Percentiles rank a stretch among this genome's conserved stretches.
Evolutionary conservation across 1,140 invertebrate species (phyloP).

Genomic region (Hyles euphorbiae): DNA sequence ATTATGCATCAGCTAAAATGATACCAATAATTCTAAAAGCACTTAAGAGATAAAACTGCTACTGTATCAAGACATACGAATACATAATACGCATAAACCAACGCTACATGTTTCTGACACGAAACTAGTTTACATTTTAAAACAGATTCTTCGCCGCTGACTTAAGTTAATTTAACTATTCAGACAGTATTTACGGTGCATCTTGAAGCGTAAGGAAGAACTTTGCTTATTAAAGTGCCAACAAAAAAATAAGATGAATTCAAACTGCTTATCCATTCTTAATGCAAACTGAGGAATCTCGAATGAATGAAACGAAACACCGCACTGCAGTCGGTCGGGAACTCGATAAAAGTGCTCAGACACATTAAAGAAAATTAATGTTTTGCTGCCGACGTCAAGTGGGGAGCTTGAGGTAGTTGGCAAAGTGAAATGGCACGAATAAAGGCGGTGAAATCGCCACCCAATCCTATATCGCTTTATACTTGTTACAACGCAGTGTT

Average conservation of each 20-base stretch:
- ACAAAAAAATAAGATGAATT: conserved; percentile 53
- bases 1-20: too few relatives aligned
- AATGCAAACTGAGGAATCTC: conserved; percentile 59
- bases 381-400: conserved; percentile 68
- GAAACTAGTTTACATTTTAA: too few relatives aligned
- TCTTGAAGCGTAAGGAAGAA: conserved; percentile 33
- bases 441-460: conserved; percentile 28
- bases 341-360: conserved; percentile 67
- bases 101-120: background rate
- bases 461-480: background rate
- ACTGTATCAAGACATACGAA: too few relatives aligned
- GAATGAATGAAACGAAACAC: conserved; percentile 68
- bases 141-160: too few relatives aligned
- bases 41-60: too few relatives aligned
- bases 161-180: conserved; percentile 9
- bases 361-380: conserved; percentile 76
- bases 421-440: conserved; percentile 68
- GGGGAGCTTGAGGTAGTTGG: conserved; percentile 59
- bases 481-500: too few relatives aligned
- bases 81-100: conserved; percentile 7
- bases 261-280: conserved; percentile 61
- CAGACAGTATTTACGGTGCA: conserved; percentile 19
- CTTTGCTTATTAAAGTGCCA: conserved; percentile 62
- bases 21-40: too few relatives aligned
- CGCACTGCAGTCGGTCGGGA: conserved; percentile 61